phyloP scores from a whole-genome alignment of 2,888 invertebrate species.

The Orthonevra nobilis region DNA sequence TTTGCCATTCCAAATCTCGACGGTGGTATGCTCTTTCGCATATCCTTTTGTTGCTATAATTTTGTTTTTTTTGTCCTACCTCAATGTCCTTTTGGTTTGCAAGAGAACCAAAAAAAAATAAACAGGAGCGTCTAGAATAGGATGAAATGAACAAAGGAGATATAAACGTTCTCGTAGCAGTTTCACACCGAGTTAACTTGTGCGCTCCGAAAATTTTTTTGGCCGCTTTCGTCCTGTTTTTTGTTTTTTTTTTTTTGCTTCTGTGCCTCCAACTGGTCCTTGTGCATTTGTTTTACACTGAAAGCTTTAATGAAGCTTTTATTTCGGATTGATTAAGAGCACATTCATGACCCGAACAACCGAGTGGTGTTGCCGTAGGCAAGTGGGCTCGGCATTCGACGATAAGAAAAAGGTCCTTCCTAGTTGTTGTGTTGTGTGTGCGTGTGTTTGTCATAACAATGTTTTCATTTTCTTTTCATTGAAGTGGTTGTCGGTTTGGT shows the following conservation, averaged over 20 bases:
- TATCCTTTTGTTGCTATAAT: slow-evolving; percentile 12
- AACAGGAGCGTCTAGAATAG: not conserved
- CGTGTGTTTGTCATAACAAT: slow-evolving; percentile 45
- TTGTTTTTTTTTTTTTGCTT: slow-evolving; percentile 13
- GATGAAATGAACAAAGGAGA: slow-evolving; percentile 5
- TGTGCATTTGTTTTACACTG: slow-evolving; percentile 49
- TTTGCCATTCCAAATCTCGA: slow-evolving; percentile 14
- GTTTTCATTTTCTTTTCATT: slow-evolving; percentile 68
- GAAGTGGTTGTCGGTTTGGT: slow-evolving; percentile 32
- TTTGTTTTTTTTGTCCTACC: not conserved
- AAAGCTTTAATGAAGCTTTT: slow-evolving; percentile 70
- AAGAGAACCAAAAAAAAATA: not conserved
- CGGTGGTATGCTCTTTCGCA: not conserved
- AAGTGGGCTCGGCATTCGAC: not conserved
- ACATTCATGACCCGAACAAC: slow-evolving; percentile 20
- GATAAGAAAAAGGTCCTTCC: slow-evolving; percentile 40
- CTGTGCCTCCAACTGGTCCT: not conserved
- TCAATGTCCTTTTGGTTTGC: too few species aligned
- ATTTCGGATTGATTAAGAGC: slow-evolving; percentile 65
- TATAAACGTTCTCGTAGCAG: slow-evolving; percentile 42
- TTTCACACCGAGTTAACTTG: slow-evolving; percentile 61
- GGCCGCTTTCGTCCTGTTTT: not conserved
- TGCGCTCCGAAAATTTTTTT: slow-evolving; percentile 23
- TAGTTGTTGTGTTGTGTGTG: slow-evolving; percentile 2
- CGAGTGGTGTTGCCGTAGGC: not conserved